phyloP scores from a whole-genome alignment of 2,113 vertebrate species.

The Spilogale gracilis region DNA sequence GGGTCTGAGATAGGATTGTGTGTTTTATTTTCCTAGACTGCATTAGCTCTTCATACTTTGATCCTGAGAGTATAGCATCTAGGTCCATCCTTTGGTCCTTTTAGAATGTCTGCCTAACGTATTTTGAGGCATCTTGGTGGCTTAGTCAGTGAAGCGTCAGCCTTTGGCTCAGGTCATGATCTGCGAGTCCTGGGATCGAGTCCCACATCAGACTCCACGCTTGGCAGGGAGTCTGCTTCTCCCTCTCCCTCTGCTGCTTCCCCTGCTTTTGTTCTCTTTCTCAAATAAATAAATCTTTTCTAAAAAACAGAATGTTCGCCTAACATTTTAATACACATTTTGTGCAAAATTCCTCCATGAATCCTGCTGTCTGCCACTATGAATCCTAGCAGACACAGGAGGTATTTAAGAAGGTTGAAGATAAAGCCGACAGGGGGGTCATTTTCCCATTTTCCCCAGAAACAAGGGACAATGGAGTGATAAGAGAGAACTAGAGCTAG shows the following conservation, averaged over 20 bases:
- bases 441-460: not conserved
- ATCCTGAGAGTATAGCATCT: not conserved
- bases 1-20: not conserved
- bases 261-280: too few relatives aligned
- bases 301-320: not conserved
- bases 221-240: too few relatives aligned
- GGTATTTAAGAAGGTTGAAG: conserved; percentile 15
- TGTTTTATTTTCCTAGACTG: not conserved
- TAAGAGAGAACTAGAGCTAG: not conserved
- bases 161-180: not conserved
- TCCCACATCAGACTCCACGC: too few relatives aligned
- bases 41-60: not conserved
- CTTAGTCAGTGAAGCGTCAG: not conserved
- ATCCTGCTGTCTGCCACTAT: not conserved
- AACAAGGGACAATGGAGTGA: not conserved
- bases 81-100: not conserved
- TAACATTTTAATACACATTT: not conserved
- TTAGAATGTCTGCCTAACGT: not conserved
- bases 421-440: not conserved
- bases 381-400: not conserved
- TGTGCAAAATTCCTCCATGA: not conserved
- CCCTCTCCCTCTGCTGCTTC: too few relatives aligned
- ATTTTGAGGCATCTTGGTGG: not conserved
- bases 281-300: too few relatives aligned
- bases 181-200: too few relatives aligned